Evolutionary conservation across 2,113 vertebrate species (phyloP), one percentile per base, ranked within the genome.

Genomic region (Lasiurus cinereus): DNA sequence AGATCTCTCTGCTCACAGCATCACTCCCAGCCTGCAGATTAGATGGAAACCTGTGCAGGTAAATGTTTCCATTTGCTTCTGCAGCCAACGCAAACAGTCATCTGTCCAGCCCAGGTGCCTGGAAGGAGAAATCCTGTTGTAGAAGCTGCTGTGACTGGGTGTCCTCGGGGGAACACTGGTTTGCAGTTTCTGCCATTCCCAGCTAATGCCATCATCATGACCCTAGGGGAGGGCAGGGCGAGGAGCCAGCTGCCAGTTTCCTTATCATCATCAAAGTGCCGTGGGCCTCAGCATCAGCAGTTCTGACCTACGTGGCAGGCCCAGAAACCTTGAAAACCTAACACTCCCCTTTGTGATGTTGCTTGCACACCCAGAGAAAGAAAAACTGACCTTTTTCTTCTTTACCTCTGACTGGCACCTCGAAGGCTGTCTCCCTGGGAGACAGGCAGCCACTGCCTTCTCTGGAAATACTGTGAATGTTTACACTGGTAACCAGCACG

Each of bases 391-490:
- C 43, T 21, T 33, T 86, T 43, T 18, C 50, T 50, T 70, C 39
- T 56, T 76, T 27, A 48, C 73, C 67, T 88, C 66, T 9, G n/a
- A 14, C 9, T 16, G 59, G 92, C 48, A 52, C 83, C 19, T 79
- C 27, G 0, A 31, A 18, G 79, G 50, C 87, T 22, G 50, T 73
- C 48, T 66, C 29, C 62, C 76, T 22, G 78, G 33, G 62, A 15
- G 10, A 46, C 50, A 43, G 78, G 74, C 80, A n/a, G 64, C 90
- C 8, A 8, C 87, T 27, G 13, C 46, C 36, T 77, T 46, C 88
- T 69, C 82, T 59, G 93, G 91, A 43, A 29, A 48, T 15, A n/a
- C 3, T 78, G 48, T 86, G 77, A 54, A 62, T 94, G 93, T 89
- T 96, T 77, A 87, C 93, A 54, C 84, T 82, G 76, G 62, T 43